Percentiles rank a stretch among this genome's conserved stretches.
Evolutionary conservation across 2,113 vertebrate genomes (phyloP).

Genomic region (Tragelaphus scriptus): DNA sequence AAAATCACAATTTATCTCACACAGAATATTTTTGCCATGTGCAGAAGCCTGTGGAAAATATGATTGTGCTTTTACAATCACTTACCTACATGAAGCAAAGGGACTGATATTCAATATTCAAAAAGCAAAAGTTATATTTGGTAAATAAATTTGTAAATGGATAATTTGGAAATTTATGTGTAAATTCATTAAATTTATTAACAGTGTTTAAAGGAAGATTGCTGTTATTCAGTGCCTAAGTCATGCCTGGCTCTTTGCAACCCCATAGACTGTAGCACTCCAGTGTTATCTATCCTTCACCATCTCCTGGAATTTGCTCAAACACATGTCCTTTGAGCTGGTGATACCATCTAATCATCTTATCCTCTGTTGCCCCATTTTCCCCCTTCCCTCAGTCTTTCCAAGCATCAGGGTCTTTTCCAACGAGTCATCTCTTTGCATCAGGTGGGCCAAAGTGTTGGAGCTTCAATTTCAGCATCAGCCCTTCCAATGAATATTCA

Average conservation of each 20-base stretch:
- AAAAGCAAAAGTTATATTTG: neutral
- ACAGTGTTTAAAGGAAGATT: neutral
- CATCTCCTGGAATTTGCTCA: neutral
- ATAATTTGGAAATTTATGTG: neutral
- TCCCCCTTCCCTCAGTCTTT: neutral
- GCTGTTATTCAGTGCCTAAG: neutral
- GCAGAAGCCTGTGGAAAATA: neutral
- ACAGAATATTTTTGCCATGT: neutral
- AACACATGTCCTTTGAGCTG: neutral
- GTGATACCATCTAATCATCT: neutral
- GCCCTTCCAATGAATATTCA: neutral
- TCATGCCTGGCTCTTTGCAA: neutral
- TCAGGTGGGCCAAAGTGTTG: neutral
- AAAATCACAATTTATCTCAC: neutral
- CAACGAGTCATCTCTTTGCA: neutral
- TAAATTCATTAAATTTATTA: neutral
- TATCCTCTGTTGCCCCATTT: neutral
- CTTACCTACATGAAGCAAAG: neutral
- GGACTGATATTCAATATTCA: neutral
- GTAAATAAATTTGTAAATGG: neutral
- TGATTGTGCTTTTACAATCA: neutral
- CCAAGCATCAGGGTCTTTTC: neutral
- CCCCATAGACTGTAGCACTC: neutral
- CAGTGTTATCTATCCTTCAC: fast-evolving
- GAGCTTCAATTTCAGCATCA: neutral